Evolutionary conservation across 64 coral and sea anemone species (phyloP), one percentile per base, ranked within the genome.

Genomic region (Astreopora myriophthalma): DNA sequence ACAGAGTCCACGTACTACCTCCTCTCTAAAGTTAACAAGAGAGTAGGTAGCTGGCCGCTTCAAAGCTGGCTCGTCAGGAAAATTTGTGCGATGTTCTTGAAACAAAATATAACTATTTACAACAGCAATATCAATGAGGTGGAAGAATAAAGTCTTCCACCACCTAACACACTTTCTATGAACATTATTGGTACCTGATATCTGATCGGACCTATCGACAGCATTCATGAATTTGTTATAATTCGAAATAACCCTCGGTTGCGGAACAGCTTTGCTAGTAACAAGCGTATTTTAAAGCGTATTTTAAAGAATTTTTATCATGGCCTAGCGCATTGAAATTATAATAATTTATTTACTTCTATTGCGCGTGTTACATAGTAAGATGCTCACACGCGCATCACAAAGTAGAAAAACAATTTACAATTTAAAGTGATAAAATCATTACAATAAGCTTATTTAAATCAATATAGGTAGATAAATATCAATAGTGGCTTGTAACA

Each of bases 61-160:
- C 20, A 79, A 36, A 79, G 29, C 75, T 52, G 42, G 19, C 42
- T 27, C 8, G 16, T 79, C 49, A 30, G 75, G 75, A 52, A 48
- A 66, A 1, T 68, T n/a, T 17, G 61, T 31, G 6, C 35, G 85
- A 23, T 88, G 85, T 20, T 55, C 25, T 31, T 74, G 27, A 46
- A 88, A 88, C 42, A 88, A 39, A 57, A 88, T 88, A 88, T n/a
- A 88, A 39, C 42, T 34, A 74, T 88, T 88, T 3, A 88, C 85
- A 29, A 88, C 46, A 29, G 69, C 85, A 13, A 88, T 71, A 68
- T 85, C 81, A 36, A 72, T 87, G 5, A 87, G 34, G 22, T 87
- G 84, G 33, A 48, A 87, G 29, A 87, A 87, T 2, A 87, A 20
- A 9, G 68, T 73, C 32, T 87, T 87, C 84, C 84, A 70, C 84